Evolutionary conservation across 2,113 vertebrate species (phyloP), one percentile per base, ranked within the genome.

Genomic region (Misgurnus anguillicaudatus): DNA sequence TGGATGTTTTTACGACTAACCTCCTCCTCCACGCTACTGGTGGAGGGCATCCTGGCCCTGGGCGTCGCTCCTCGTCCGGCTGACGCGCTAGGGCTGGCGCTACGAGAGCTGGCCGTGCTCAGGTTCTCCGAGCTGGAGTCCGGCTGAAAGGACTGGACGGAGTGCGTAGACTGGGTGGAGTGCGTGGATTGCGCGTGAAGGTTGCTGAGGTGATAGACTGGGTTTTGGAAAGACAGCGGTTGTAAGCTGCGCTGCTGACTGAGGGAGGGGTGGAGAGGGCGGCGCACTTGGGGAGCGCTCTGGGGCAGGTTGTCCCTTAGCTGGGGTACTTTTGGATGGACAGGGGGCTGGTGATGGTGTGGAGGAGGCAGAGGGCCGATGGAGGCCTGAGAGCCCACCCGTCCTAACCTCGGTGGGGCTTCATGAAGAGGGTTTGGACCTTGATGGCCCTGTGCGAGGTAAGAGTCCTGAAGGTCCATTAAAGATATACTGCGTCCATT

Each of bases 191-290:
- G 78, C 4, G 79, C 38, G 86, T 85, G 0, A 51, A 93, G 93
- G 88, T 96, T 95, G 86, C 90, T 96, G 61, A 98, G 95, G 61
- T 98, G 95, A 87, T 99, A 99, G 4, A 99, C 95, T 0, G 98
- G 98, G 86, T 99, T 99, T 85, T 98, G 96, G 92, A 99, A 99
- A 0, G 94, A 97, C 11, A 99, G 91, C 6, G 98, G 95, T 87
- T 95, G 96, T 61, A 97, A 93, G 87, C 90, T 92, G 86, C 93
- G 94, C 80, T 94, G 95, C n/a, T 95, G 96, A 85, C 88, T 94
- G 86, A 96, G 84, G 3, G 95, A 92, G 0, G 93, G 92, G 68
- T 92, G 94, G 77, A 97, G 90, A 3, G 96, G 96, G 45, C 95
- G 91, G 63, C 96, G 90, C 58, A 93, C 93, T 90, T 98, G 97